Percentiles rank a stretch among this genome's conserved stretches.
Evolutionary conservation across 2,113 vertebrate genomes (phyloP).

Genomic region (Struthidea cinerea): DNA sequence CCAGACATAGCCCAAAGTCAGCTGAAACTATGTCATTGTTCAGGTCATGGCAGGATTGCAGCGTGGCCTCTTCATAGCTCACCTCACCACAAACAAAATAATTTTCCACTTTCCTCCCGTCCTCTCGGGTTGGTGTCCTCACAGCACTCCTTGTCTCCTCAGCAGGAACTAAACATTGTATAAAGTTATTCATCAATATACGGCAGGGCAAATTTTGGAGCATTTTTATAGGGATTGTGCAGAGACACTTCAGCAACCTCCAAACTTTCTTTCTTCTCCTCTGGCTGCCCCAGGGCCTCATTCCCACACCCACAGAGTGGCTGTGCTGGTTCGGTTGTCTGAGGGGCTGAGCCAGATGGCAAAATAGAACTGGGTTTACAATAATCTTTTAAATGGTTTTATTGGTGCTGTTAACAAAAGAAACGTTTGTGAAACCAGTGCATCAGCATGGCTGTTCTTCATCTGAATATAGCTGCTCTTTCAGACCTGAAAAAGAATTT

Average conservation of each 20-base stretch:
- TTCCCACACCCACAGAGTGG: background rate
- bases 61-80: background rate
- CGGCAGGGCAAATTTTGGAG: background rate
- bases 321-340: background rate
- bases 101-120: background rate
- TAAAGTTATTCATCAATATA: background rate
- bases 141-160: background rate
- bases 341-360: constrained; percentile 31
- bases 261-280: background rate
- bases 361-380: background rate
- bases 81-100: background rate
- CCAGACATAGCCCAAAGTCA: background rate
- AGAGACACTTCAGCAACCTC: background rate
- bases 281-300: background rate
- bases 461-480: background rate
- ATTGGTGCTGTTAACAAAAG: background rate
- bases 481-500: background rate
- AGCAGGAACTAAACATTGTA: background rate
- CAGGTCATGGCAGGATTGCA: background rate
- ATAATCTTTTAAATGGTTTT: background rate
- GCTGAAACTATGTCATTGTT: fast-evolving
- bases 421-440: background rate
- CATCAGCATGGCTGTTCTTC: background rate
- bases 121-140: background rate
- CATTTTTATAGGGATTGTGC: background rate